Evolutionary conservation across 2,113 vertebrate species (phyloP).

Genomic region (Phasianus colchicus): DNA sequence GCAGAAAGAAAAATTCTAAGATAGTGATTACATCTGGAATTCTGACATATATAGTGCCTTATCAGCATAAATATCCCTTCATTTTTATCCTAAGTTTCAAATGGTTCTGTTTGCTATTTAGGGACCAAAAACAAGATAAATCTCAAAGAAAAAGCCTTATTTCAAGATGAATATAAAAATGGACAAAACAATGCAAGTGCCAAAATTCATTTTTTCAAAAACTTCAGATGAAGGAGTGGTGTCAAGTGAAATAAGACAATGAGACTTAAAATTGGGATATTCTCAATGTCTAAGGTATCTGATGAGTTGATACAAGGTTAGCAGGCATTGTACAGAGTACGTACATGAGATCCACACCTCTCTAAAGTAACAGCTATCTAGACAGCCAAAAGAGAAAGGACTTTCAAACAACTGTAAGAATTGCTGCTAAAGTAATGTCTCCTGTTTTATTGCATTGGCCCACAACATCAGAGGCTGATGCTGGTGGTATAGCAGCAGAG

Average conservation of each 20-base stretch:
- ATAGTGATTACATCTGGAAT: not conserved
- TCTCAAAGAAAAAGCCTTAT: not conserved
- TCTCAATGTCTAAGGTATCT: not conserved
- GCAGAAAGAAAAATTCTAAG: conserved; percentile 35
- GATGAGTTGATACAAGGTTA: not conserved
- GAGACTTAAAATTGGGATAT: not conserved
- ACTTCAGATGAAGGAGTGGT: not conserved
- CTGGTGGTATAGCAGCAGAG: too few species aligned
- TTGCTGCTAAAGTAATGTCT: too few species aligned
- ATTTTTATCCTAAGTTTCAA: not conserved
- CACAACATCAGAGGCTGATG: too few species aligned
- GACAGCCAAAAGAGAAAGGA: not conserved
- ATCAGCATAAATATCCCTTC: not conserved
- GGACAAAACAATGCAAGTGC: not conserved
- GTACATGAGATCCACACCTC: not conserved
- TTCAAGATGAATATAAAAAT: not conserved
- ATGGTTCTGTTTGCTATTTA: not conserved
- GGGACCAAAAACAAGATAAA: not conserved
- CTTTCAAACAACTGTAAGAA: not conserved
- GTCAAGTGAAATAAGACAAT: not conserved
- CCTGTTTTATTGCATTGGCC: too few species aligned
- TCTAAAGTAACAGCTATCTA: not conserved
- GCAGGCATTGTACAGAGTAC: rapidly evolving
- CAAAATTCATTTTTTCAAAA: not conserved
- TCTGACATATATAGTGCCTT: not conserved